phyloP scores from a whole-genome alignment of 2,888 invertebrate genomes.

The Synergus laeviventris region DNA sequence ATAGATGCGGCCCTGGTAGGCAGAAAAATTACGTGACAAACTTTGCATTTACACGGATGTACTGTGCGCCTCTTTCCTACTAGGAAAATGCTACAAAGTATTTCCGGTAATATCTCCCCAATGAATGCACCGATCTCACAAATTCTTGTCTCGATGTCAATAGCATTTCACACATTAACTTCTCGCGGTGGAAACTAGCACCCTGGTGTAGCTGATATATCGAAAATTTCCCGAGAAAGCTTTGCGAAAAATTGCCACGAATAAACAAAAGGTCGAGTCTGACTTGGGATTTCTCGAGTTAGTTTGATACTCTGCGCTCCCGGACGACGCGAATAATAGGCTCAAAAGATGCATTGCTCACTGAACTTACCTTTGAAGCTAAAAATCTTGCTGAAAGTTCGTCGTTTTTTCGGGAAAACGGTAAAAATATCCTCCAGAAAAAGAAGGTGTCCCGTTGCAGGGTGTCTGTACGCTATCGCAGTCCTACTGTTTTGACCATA shows the following conservation, averaged over 20 bases:
- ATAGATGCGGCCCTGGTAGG: slow-evolving; percentile 68
- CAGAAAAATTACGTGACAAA: slow-evolving; percentile 74
- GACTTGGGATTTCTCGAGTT: slow-evolving; percentile 56
- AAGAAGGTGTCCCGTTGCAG: slow-evolving; percentile 73
- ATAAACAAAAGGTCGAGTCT: slow-evolving; percentile 73
- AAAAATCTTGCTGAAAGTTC: slow-evolving; percentile 66
- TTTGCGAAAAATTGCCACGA: slow-evolving; percentile 70
- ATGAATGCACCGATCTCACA: slow-evolving; percentile 41
- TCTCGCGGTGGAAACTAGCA: slow-evolving; percentile 57
- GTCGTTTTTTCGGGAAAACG: slow-evolving; percentile 66
- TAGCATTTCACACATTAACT: slow-evolving; percentile 55
- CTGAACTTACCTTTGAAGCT: slow-evolving; percentile 70
- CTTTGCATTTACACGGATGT: slow-evolving; percentile 69
- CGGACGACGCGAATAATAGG: slow-evolving; percentile 29
- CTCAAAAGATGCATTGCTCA: slow-evolving; percentile 40
- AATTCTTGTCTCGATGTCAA: slow-evolving; percentile 56
- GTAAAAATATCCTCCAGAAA: slow-evolving; percentile 69
- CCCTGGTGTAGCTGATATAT: slow-evolving; percentile 23
- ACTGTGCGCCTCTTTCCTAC: slow-evolving; percentile 63
- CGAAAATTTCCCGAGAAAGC: slow-evolving; percentile 61
- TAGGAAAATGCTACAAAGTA: slow-evolving; percentile 64
- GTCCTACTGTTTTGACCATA: slow-evolving; percentile 70
- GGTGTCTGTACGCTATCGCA: slow-evolving; percentile 73
- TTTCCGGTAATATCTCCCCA: slow-evolving; percentile 65
- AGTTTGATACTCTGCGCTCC: slow-evolving; percentile 38